These are phyloP conservation scores for Oryzias dopingdopingensis DNA, from an alignment of 2,797 vertebrate species.

Conservation along the genomic window DNA sequence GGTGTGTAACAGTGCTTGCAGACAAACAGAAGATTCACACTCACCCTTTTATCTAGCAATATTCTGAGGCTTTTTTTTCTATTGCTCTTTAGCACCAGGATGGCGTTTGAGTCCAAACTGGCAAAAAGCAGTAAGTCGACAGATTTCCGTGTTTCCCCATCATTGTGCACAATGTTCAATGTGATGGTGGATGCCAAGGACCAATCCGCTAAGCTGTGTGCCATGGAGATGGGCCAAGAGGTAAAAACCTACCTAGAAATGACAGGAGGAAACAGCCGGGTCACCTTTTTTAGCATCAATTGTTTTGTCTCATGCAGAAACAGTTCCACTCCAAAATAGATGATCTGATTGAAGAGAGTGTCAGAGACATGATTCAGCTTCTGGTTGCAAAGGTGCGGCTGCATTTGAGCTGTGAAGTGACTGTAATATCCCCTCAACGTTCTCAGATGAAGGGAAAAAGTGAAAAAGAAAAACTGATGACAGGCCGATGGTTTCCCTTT, in stretches of 20 bases:
- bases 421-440: not conserved
- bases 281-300: not conserved
- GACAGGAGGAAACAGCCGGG: not conserved
- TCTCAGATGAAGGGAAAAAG: not conserved
- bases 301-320: slow-evolving; percentile 80
- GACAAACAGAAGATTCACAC: not conserved
- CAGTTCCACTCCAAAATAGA: slow-evolving; percentile 97
- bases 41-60: slow-evolving; percentile 5
- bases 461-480: not conserved
- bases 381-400: slow-evolving; percentile 92
- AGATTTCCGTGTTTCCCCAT: slow-evolving; percentile 98
- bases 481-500: not conserved
- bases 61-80: slow-evolving; percentile 2
- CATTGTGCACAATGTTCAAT: slow-evolving; percentile 99
- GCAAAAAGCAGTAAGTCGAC: slow-evolving; percentile 98
- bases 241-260: slow-evolving; percentile 65
- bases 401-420: slow-evolving; percentile 38
- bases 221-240: slow-evolving; percentile 99
- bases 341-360: slow-evolving; percentile 97
- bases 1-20: slow-evolving; percentile 70
- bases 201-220: slow-evolving; percentile 98
- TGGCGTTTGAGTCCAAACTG: slow-evolving; percentile 99
- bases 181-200: slow-evolving; percentile 99
- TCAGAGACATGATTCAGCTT: slow-evolving; percentile 98
- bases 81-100: slow-evolving; percentile 87